phyloP scores from a whole-genome alignment of 2,797 vertebrate species.

The Pantherophis vulpinus region DNA sequence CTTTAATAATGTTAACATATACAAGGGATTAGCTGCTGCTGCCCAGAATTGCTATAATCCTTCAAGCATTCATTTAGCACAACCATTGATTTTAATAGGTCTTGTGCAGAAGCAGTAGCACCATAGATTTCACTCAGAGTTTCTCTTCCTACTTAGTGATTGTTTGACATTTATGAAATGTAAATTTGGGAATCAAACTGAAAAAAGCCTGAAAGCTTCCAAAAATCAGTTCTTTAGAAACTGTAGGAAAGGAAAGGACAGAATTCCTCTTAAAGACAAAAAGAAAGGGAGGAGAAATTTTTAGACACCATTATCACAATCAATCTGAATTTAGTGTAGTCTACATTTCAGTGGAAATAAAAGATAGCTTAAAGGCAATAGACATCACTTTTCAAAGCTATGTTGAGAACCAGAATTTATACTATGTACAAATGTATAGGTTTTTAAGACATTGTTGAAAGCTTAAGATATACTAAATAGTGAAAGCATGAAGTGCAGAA shows the following conservation, averaged over 20 bases:
- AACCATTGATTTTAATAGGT: not conserved
- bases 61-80: not conserved
- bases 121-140: not conserved
- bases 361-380: constrained; percentile 19
- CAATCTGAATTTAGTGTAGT: not conserved
- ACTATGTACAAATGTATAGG: not conserved
- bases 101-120: constrained; percentile 19
- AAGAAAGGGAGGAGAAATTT: not conserved
- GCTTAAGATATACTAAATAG: constrained; percentile 28
- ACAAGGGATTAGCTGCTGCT: not conserved
- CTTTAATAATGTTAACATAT: not conserved
- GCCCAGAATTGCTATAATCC: constrained; percentile 8
- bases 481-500: constrained; percentile 38
- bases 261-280: not conserved
- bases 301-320: not conserved
- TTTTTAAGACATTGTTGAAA: not conserved
- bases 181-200: constrained; percentile 5
- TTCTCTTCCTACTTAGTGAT: not conserved
- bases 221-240: not conserved
- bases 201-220: constrained; percentile 15
- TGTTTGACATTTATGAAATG: constrained; percentile 33
- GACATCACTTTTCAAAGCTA: not conserved
- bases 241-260: not conserved
- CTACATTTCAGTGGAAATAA: not conserved
- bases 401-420: not conserved